Conservation (phyloP, 2,888 invertebrate genomes). For the Lomographa bimaculata region DNA sequence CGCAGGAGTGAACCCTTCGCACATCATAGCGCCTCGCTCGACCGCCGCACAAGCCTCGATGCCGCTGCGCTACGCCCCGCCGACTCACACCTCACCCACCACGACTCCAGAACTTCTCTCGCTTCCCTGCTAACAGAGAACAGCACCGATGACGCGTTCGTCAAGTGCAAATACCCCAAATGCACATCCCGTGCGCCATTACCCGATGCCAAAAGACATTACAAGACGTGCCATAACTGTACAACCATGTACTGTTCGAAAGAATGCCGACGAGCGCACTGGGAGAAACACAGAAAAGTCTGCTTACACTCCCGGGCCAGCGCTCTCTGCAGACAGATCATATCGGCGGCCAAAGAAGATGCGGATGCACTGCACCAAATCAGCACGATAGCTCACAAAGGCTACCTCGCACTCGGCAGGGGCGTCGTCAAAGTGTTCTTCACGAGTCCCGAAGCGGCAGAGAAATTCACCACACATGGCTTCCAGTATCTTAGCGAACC, state of each 20-base stretch:
- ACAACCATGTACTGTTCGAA: slow-evolving; percentile 96
- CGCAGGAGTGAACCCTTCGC: slow-evolving; percentile 72
- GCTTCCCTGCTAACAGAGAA: slow-evolving; percentile 75
- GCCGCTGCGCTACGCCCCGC: slow-evolving; percentile 62
- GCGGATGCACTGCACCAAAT: slow-evolving; percentile 89
- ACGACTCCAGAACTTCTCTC: slow-evolving; percentile 73
- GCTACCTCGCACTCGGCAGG: slow-evolving; percentile 92
- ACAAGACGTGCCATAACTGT: slow-evolving; percentile 97
- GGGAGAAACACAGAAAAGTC: slow-evolving; percentile 95
- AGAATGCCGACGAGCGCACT: slow-evolving; percentile 94
- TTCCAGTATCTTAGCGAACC: slow-evolving; percentile 91
- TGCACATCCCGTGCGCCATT: slow-evolving; percentile 89
- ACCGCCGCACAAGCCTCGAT: slow-evolving; percentile 86
- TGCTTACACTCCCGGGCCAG: slow-evolving; percentile 96
- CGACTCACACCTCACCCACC: slow-evolving; percentile 62
- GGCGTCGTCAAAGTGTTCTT: slow-evolving; percentile 97
- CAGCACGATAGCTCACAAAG: slow-evolving; percentile 92
- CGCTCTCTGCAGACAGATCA: slow-evolving; percentile 92
- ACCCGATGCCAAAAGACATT: slow-evolving; percentile 90
- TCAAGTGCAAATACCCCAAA: slow-evolving; percentile 92
- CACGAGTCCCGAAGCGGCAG: slow-evolving; percentile 92
- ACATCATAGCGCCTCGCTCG: slow-evolving; percentile 59
- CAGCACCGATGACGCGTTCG: slow-evolving; percentile 79
- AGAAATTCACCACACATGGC: slow-evolving; percentile 91
- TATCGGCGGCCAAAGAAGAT: slow-evolving; percentile 92